Percentiles rank a stretch among this genome's conserved stretches.
phyloP scores from a whole-genome alignment of 2,888 invertebrate genomes.

The Rotaria socialis region DNA sequence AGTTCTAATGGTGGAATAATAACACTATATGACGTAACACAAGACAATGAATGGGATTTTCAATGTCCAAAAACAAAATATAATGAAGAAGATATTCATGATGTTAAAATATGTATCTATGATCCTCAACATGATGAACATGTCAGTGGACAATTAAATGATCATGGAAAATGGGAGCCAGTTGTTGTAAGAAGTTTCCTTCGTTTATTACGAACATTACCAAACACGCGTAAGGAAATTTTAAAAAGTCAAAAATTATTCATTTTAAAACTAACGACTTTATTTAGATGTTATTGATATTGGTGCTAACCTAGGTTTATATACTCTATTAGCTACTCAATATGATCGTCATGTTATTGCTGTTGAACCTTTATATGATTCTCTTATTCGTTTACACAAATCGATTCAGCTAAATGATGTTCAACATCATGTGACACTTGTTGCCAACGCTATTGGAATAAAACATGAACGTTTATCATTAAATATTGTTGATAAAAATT shows the following conservation, averaged over 20 bases:
- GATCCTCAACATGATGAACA: conserved; percentile 50
- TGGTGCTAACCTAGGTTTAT: conserved; percentile 56
- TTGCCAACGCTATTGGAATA: conserved; percentile 51
- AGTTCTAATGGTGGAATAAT: background rate
- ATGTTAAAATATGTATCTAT: conserved; percentile 50
- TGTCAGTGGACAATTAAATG: conserved; percentile 51
- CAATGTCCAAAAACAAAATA: conserved; percentile 43
- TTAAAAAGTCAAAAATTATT: too few species aligned
- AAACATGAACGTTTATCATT: conserved; percentile 49
- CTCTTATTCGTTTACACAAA: conserved; percentile 49
- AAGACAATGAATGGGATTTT: conserved; percentile 44
- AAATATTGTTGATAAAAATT: conserved; percentile 50
- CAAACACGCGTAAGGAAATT: conserved; percentile 8
- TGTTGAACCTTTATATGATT: conserved; percentile 53
- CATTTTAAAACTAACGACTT: too few species aligned
- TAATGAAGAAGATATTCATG: conserved; percentile 32
- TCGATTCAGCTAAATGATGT: conserved; percentile 49
- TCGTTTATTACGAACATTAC: conserved; percentile 27
- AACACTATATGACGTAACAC: conserved; percentile 7
- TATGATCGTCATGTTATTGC: conserved; percentile 53
- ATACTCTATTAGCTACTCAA: conserved; percentile 52
- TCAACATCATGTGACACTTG: conserved; percentile 49
- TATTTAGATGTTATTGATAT: conserved; percentile 52
- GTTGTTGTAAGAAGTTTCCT: conserved; percentile 51
- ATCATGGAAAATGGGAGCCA: conserved; percentile 54